Evolutionary conservation across 2,113 vertebrate species (phyloP), one percentile per base, ranked within the genome.

Genomic region (Thryonomys swinderianus): DNA sequence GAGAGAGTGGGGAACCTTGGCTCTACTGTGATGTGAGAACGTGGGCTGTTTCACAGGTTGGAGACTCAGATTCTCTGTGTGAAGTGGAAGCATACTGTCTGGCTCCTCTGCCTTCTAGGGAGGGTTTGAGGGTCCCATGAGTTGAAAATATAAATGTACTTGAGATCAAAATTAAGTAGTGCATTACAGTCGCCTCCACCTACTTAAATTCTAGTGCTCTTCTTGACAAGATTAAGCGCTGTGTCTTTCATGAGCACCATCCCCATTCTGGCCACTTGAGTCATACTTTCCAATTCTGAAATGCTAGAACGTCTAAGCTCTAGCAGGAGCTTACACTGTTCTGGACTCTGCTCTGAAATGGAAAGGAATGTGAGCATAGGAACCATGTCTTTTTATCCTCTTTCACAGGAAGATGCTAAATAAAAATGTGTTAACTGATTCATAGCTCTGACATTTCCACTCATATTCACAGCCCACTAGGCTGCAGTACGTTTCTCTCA

Each of bases 371-470:
- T 89, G 94, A 96, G 93, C 81, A 62, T 61, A 90, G 83, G 86
- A 97, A 83, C 83, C 87, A 51, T 88, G 81, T 95, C 96, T 97
- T 95, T 81, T 96, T 91, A 91, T 96, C 86, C 76, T 94, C 94
- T 94, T 97, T 97, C 95, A 96, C 96, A 97, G 93, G 96, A 96
- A 97, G 96, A 97, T 97, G 94, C 96, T 97, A 97, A 97, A 97
- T 97, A 97, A 97, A 97, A 97, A 97, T 57, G 97, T 97, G 97
- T 81, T 95, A 97, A 97, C 96, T 97, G 97, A 97, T 97, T 97
- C 97, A 97, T 96, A 97, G 95, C 89, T 97, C 94, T 97, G 97
- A 97, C 97, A 97, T 97, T 97, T 97, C 97, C 94, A 97, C 96
- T 97, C 93, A 81, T 84, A 91, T 96, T 96, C 94, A 95, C 96